Evolutionary conservation across 2,888 invertebrate species (phyloP).

Genomic region (Brachypalpus laphriformis): DNA sequence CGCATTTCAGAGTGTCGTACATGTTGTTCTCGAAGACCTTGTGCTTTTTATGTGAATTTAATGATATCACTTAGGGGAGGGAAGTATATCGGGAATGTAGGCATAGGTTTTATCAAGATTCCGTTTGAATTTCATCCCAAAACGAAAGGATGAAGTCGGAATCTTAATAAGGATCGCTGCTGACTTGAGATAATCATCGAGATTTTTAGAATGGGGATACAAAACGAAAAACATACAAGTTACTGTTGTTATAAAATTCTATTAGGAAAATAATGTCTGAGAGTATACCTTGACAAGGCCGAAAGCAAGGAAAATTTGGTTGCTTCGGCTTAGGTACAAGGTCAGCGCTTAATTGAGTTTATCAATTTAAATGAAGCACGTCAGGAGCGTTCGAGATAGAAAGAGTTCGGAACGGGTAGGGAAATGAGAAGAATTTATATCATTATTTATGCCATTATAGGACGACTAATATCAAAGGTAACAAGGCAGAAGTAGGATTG

Average conservation of each 20-base stretch:
- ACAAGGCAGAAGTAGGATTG: too few species aligned
- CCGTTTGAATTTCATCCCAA: background rate
- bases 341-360: conserved; percentile 4
- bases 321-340: background rate
- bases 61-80: conserved; percentile 20
- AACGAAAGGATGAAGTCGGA: conserved; percentile 12
- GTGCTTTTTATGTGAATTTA: conserved; percentile 37
- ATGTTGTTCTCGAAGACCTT: conserved; percentile 2
- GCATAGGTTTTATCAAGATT: conserved; percentile 23
- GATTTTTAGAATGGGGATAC: background rate
- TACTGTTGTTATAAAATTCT: conserved; percentile 3
- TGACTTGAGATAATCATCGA: conserved; percentile 29
- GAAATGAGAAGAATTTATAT: too few species aligned
- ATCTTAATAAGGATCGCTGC: conserved; percentile 7
- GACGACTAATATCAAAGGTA: too few species aligned
- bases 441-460: too few species aligned
- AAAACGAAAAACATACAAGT: background rate
- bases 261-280: conserved; percentile 1
- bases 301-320: background rate
- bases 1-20: background rate
- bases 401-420: too few species aligned
- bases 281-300: background rate
- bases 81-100: background rate
- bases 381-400: background rate
- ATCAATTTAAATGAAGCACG: conserved; percentile 7